Percentiles rank a stretch among this genome's conserved stretches.
Conservation (phyloP, 2,797 vertebrate genomes). For the Hapalemur alaotrensis region DNA sequence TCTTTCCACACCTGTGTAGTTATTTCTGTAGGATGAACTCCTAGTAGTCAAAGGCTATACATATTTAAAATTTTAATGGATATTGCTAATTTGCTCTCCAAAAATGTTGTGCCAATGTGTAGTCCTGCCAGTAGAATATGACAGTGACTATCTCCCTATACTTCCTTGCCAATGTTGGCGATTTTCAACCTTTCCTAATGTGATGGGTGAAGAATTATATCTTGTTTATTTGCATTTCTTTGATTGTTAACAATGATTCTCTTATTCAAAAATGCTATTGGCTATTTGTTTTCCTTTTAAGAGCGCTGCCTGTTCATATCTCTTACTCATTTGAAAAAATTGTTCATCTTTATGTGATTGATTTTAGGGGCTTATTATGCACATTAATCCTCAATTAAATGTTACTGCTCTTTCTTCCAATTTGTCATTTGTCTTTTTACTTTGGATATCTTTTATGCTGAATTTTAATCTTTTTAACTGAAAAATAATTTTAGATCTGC, state of each 20-base stretch:
- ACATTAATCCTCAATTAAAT: not conserved
- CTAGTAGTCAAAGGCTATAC: not conserved
- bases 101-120: not conserved
- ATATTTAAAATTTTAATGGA: not conserved
- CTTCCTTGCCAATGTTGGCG: not conserved
- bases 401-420: not conserved
- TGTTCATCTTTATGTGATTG: not conserved
- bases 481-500: not conserved
- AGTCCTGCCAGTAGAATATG: not conserved
- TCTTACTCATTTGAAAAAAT: not conserved
- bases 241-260: not conserved
- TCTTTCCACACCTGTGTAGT: not conserved
- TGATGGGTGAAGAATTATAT: not conserved
- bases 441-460: not conserved
- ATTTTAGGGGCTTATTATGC: not conserved
- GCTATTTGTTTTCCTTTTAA: not conserved
- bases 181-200: not conserved
- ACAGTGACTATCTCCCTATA: not conserved
- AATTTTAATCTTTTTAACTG: not conserved
- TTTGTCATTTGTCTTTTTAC: not conserved
- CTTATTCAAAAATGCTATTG: not conserved
- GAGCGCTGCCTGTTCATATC: not conserved
- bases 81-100: not conserved
- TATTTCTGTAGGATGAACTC: not conserved
- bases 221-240: not conserved